phyloP scores from a whole-genome alignment of 1,140 invertebrate genomes.

The Cardiocondyla obscurior region DNA sequence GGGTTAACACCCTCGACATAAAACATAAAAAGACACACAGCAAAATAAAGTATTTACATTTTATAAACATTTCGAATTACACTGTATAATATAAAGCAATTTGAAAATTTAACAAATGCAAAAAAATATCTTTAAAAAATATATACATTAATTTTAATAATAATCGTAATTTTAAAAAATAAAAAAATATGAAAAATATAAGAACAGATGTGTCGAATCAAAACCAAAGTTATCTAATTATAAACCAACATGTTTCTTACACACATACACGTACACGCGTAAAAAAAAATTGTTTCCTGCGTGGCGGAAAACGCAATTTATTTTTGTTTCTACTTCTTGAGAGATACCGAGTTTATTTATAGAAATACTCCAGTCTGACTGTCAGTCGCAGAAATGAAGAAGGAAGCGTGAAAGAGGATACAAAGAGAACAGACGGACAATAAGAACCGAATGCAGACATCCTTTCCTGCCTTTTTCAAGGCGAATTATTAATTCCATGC shows the following conservation, averaged over 20 bases:
- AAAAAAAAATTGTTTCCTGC: conserved; percentile 52
- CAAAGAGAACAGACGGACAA: neutral
- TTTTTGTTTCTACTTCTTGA: conserved; percentile 74
- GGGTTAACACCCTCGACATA: too few relatives aligned
- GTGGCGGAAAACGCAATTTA: conserved; percentile 67
- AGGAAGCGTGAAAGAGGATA: conserved; percentile 41
- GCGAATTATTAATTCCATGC: neutral
- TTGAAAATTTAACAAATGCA: too few relatives aligned
- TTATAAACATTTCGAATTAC: too few relatives aligned
- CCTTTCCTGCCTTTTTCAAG: neutral
- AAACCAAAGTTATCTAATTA: neutral
- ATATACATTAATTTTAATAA: too few relatives aligned
- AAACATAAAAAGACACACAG: too few relatives aligned
- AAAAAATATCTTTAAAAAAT: too few relatives aligned
- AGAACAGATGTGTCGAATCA: too few relatives aligned
- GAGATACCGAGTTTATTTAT: conserved; percentile 76
- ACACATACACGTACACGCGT: too few relatives aligned
- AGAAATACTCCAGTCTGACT: conserved; percentile 69
- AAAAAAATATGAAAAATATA: too few relatives aligned
- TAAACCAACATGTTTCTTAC: conserved; percentile 12
- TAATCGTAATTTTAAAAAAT: too few relatives aligned
- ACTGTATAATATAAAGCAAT: too few relatives aligned
- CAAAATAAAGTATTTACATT: too few relatives aligned
- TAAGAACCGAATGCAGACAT: neutral
- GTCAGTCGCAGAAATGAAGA: conserved; percentile 61